A percentile compares a stretch with the other conserved stretches of the same genome.
Evolutionary conservation across 2,797 vertebrate species (phyloP).

Genomic region (Acanthopagrus latus): DNA sequence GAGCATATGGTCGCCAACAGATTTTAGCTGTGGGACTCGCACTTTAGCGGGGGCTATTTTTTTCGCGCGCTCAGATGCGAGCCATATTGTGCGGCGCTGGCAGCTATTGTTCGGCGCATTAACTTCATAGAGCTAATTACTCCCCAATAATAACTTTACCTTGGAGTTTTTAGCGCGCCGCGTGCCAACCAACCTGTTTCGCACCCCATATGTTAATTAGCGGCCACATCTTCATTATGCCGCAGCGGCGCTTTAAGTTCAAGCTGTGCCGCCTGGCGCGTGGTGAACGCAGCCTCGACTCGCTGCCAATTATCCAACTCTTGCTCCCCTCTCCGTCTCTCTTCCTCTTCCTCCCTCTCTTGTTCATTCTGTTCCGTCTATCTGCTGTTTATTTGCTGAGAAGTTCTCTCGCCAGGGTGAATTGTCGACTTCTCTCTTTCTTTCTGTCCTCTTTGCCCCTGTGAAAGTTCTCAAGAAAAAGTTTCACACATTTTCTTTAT

Average conservation of each 20-base stretch:
- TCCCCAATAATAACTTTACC: conserved; percentile 99
- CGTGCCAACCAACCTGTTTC: conserved; percentile 99
- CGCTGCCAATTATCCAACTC: conserved; percentile 95
- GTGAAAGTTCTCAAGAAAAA: conserved; percentile 88
- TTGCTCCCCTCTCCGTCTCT: conserved; percentile 65
- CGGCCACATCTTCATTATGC: conserved; percentile 99
- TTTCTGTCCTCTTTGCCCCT: conserved; percentile 57
- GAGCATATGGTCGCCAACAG: conserved; percentile 99
- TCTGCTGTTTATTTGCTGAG: conserved; percentile 65
- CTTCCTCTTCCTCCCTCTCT: conserved; percentile 65
- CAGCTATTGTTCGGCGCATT: conserved; percentile 99
- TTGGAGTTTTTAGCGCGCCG: conserved; percentile 96
- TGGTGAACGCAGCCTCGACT: conserved; percentile 88
- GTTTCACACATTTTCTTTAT: conserved; percentile 44
- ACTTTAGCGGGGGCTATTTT: conserved; percentile 93
- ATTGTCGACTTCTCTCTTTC: conserved; percentile 53
- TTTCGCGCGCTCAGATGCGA: conserved; percentile 94
- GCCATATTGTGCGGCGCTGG: conserved; percentile 99
- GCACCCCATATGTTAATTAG: conserved; percentile 99
- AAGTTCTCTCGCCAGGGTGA: conserved; percentile 60
- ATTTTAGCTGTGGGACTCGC: conserved; percentile 98
- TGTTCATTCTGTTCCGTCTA: conserved; percentile 65
- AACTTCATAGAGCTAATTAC: conserved; percentile 99
- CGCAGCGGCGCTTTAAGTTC: conserved; percentile 99
- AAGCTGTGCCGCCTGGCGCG: conserved; percentile 99